phyloP scores from a whole-genome alignment of 2,888 invertebrate species.

The Yponomeuta malinellus region DNA sequence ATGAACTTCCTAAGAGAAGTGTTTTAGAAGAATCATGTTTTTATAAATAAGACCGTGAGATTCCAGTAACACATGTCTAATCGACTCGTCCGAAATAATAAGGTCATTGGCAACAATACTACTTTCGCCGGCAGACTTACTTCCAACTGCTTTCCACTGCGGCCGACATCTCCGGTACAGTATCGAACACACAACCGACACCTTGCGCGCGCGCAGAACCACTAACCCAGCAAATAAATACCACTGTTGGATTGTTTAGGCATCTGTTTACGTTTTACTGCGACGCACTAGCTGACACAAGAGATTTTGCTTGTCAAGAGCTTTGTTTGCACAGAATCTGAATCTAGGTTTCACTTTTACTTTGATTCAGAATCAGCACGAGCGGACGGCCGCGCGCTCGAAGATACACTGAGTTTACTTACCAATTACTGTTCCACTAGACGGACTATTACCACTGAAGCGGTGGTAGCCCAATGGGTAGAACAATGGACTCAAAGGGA shows the following conservation, averaged over 20 bases:
- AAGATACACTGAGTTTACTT: no score
- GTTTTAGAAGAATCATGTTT: no score
- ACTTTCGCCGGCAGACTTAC: constrained; percentile 58
- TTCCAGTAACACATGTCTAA: no score
- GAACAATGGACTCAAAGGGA: no score
- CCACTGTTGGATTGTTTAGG: not conserved
- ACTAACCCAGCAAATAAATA: not conserved
- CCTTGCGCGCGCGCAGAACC: not conserved
- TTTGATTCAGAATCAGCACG: no score
- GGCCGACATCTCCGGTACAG: constrained; percentile 47
- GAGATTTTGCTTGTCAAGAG: not conserved
- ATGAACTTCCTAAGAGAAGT: no score
- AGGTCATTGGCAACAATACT: not conserved
- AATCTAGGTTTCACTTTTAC: no score
- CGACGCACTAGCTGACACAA: not conserved
- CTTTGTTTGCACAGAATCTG: no score
- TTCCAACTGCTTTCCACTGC: constrained; percentile 57
- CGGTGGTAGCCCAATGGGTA: no score
- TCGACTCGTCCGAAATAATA: not conserved
- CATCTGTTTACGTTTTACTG: not conserved
- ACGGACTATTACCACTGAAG: no score
- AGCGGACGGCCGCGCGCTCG: no score
- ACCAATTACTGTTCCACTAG: not conserved
- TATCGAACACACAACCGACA: not conserved
- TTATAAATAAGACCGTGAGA: no score